Base-by-base conservation (phyloP, 2,797 vertebrate species). In the Centropyge bicolor region DNA sequence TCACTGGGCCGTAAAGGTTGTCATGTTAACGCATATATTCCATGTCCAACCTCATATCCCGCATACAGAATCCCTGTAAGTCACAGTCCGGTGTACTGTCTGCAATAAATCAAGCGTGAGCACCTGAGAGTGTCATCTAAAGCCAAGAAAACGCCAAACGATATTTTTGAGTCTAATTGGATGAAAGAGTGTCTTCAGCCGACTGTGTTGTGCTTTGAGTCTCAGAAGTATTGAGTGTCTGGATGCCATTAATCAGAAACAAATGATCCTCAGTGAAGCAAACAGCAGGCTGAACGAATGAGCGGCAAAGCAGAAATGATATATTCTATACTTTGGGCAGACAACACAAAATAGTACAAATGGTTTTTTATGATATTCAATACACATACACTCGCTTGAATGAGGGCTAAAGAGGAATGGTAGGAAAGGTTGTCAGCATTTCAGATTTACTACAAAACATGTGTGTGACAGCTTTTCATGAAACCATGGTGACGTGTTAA, bases 91-190 rank as follows among this genome's bases (percentile, higher is more conserved):
- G 22, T 49, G 19, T 45, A 74, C 48, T 81, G 74, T 87, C 76
- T 70, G 63, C 72, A 69, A 81, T 88, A 90, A 88, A 92, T 89
- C 83, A 92, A 83, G 67, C 69, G 74, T 19, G 57, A 81, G 70
- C 70, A 87, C 76, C 88, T 82, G 78, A 81, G 70, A 86, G 71
- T 81, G 83, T 86, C 85, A 69, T 79, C 76, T 46, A 45, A 70
- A 54, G 87, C 67, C 80, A 82, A 74, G 70, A 70, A 89, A 91
- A 89, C 77, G 82, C 61, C 82, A 85, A 80, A 84, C 73, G 75
- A 74, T 88, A 77, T 84, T 77, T 89, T 66, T 79, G 46, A 78
- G 73, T 83, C 74, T 90, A 90, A 92, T 89, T 89, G 88, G 86
- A 91, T 82, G 74, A 79, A 86, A 70, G 68, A 86, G 79, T 72